Evolutionary conservation across 2,888 invertebrate genomes (phyloP).

Genomic region (Eupithecia tripunctaria): DNA sequence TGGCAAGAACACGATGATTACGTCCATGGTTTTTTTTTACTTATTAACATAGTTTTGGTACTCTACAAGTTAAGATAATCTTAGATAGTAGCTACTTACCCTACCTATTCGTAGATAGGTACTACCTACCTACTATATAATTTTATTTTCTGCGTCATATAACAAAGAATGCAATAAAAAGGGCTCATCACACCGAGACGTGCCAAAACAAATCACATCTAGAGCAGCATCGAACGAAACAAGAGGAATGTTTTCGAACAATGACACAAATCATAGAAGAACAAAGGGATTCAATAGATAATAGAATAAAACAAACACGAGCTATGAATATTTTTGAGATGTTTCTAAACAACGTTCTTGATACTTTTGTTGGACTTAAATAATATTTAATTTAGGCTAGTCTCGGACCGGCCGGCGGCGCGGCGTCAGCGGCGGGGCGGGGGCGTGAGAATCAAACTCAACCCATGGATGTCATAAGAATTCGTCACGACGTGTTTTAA

Average conservation of each 20-base stretch:
- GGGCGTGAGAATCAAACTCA: neutral
- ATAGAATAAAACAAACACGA: conserved; percentile 78
- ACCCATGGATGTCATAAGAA: neutral
- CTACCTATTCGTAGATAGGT: neutral
- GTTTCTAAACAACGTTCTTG: conserved; percentile 59
- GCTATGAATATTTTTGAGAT: conserved; percentile 65
- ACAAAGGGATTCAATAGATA: conserved; percentile 79
- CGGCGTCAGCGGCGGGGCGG: neutral
- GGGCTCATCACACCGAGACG: conserved; percentile 9
- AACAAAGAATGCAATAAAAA: conserved; percentile 16
- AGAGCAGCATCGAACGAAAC: conserved; percentile 54
- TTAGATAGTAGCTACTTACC: no score
- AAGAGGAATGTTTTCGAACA: conserved; percentile 74
- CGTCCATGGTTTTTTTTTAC: no score
- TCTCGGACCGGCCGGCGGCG: neutral
- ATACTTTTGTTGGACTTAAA: conserved; percentile 31
- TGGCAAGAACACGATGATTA: no score
- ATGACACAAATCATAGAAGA: conserved; percentile 69
- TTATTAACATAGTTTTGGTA: neutral
- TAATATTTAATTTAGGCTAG: neutral
- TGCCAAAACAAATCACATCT: conserved; percentile 41
- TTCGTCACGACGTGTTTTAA: no score
- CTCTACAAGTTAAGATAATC: neutral
- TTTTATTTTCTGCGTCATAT: conserved; percentile 14
- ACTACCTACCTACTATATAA: no score